Evolutionary conservation across 2,113 vertebrate genomes (phyloP), one percentile per base, ranked within the genome.

Genomic region (Cyprinodon brontotheroides): DNA sequence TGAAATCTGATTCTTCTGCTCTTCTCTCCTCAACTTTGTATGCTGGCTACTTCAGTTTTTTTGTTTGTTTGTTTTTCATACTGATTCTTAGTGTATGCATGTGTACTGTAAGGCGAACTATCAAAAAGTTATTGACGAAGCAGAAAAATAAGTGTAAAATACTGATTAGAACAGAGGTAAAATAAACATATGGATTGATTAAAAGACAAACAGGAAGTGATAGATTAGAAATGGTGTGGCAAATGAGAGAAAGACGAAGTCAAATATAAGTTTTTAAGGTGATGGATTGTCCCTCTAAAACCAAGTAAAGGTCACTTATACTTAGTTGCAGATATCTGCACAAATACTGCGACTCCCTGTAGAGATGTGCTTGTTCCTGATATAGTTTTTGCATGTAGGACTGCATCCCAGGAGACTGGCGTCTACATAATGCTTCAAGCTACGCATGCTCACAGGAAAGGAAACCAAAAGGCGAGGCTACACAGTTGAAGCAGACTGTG

Each of bases 1-100:
- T 82, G 89, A 78, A 88, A 89, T 82, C 43, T 66, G 83, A 88
- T 78, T 73, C 86, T 66, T 63, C 48, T 67, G 72, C 72, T 89
- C 86, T 89, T 82, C 81, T 81, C 73, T 62, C 59, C 63, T 89
- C 71, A 75, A 61, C 84, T 79, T 77, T 75, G 43, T 67, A 62
- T 68, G 72, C 77, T 40, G 50, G 43, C 62, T 74, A 60, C 79
- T 61, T 60, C 69, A 70, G 65, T 78, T 76, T 20, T 76, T 48
- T 29, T 29, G 29, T 29, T 29, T 29, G 29, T 29, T 29, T 29
- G 29, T 29, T 29, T 65, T 75, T 61, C 65, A 61, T 62, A 71
- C 59, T 78, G n/a, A 53, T 68, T 39, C 11, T 39, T 36, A 40
- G 20, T 48, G 50, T 57, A 57, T 20, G 17, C n/a, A 57, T 60